Evolutionary conservation across 2,113 vertebrate genomes (phyloP).

Genomic region (Otolemur garnettii): DNA sequence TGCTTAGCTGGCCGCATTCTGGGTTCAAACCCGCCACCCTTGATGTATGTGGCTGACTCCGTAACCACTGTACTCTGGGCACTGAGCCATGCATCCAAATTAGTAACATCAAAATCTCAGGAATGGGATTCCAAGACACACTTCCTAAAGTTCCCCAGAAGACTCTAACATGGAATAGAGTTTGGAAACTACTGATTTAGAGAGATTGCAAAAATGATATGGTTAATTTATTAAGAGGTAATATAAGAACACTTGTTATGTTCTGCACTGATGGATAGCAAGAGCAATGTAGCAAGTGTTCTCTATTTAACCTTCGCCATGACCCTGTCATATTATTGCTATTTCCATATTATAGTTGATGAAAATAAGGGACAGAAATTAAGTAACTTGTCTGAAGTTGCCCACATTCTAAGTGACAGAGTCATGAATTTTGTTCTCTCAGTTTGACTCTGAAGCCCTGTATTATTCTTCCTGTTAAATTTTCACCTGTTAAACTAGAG

Average conservation of each 20-base stretch:
- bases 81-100: not conserved
- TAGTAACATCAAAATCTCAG: not conserved
- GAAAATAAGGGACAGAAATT: not conserved
- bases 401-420: not conserved
- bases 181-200: not conserved
- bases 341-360: not conserved
- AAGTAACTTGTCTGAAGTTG: not conserved
- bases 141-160: not conserved
- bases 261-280: not conserved
- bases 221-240: not conserved
- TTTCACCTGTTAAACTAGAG: not conserved
- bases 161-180: not conserved
- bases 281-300: not conserved
- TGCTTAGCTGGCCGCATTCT: too few species aligned
- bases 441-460: not conserved
- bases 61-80: too few species aligned
- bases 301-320: not conserved
- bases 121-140: too few species aligned
- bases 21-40: too few species aligned
- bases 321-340: not conserved
- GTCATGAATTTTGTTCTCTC: not conserved
- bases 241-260: not conserved
- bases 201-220: not conserved
- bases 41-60: too few species aligned
- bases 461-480: not conserved